Evolutionary conservation across 2,797 vertebrate genomes (phyloP).

Genomic region (Falco cherrug): DNA sequence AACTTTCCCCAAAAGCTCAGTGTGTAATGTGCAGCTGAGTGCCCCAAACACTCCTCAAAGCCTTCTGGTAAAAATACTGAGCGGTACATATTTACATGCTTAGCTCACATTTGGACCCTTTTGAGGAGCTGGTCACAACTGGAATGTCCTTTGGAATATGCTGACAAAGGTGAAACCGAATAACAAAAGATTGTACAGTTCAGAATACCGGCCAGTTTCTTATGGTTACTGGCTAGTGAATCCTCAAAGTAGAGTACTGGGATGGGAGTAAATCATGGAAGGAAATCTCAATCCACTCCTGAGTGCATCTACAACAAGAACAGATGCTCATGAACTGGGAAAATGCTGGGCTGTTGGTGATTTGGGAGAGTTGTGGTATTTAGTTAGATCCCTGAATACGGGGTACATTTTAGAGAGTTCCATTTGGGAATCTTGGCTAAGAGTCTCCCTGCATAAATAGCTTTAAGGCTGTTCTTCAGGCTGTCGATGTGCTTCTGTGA

Average conservation of each 20-base stretch:
- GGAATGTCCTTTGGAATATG: background rate
- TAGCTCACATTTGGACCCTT: background rate
- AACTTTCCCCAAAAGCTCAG: background rate
- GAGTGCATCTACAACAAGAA: background rate
- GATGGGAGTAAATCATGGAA: background rate
- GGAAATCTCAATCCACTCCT: background rate
- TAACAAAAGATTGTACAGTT: background rate
- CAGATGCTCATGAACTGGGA: background rate
- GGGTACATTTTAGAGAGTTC: background rate
- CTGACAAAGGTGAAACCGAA: background rate
- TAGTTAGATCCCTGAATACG: background rate
- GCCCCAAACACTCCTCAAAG: background rate
- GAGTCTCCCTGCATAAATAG: background rate
- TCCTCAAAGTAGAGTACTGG: background rate
- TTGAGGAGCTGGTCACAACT: background rate
- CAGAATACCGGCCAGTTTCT: background rate
- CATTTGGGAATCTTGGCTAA: background rate
- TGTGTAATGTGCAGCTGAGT: background rate
- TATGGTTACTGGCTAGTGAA: background rate
- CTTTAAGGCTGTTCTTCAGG: background rate
- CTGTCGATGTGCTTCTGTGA: background rate
- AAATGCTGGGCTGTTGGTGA: background rate
- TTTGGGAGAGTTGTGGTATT: background rate
- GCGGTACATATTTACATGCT: background rate
- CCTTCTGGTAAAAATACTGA: background rate